These are phyloP conservation scores for Ophion ellenae DNA, from an alignment of 2,888 invertebrate genomes.

Conservation along the genomic window DNA sequence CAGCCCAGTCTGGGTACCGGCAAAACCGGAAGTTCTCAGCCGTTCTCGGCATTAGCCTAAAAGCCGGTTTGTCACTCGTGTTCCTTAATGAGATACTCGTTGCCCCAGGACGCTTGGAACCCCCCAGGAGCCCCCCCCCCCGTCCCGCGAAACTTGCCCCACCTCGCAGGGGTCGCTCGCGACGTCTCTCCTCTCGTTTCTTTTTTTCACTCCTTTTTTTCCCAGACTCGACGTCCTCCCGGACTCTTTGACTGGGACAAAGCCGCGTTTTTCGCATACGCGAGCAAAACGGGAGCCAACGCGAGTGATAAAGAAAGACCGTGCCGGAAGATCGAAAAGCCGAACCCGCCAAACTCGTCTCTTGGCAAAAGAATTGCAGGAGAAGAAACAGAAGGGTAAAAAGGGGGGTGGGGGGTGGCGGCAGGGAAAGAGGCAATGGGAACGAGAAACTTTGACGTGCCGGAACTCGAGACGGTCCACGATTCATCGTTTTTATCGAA, in stretches of 20 bases:
- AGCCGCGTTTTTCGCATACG: conserved; percentile 43
- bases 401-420: not conserved
- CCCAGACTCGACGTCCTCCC: conserved; percentile 20
- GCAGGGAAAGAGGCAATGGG: conserved; percentile 1
- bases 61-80: conserved; percentile 5
- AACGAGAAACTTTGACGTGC: conserved; percentile 55
- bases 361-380: conserved; percentile 32
- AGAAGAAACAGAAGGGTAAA: not conserved
- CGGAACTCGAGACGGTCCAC: conserved; percentile 50
- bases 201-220: not conserved
- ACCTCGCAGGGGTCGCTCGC: conserved; percentile 34
- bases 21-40: conserved; percentile 6
- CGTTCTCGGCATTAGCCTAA: not conserved
- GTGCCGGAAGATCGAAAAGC: conserved; percentile 34
- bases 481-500: conserved; percentile 32
- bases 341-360: conserved; percentile 62
- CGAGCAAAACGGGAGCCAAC: conserved; percentile 20
- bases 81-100: conserved; percentile 22
- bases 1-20: not conserved
- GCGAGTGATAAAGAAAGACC: conserved; percentile 17
- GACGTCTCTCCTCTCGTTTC: not conserved
- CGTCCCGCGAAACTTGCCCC: not conserved
- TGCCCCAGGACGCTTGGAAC: conserved; percentile 7
- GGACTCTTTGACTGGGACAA: conserved; percentile 35
- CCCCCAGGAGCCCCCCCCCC: not conserved